Conservation (phyloP, 2,797 vertebrate species). For the Chelmon rostratus region DNA sequence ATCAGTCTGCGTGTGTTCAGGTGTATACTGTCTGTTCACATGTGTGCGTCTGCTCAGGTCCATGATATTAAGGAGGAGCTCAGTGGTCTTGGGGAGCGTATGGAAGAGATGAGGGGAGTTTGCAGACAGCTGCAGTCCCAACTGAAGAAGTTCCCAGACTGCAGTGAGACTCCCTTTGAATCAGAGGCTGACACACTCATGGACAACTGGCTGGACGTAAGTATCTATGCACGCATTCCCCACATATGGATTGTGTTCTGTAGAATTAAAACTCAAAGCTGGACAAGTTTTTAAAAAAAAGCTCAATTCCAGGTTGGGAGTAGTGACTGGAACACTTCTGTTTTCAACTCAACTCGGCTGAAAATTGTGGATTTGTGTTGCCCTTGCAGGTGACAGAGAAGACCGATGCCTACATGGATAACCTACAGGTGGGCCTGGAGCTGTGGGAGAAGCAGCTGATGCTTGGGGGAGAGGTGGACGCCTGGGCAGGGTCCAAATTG, state of each 20-base stretch:
- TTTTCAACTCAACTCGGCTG: too few species aligned
- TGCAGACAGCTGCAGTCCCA: constrained; percentile 93
- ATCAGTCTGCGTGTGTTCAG: too few species aligned
- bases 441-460: constrained; percentile 94
- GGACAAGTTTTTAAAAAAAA: not conserved
- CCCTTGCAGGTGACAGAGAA: constrained; percentile 92
- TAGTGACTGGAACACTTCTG: too few species aligned
- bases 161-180: constrained; percentile 90
- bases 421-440: constrained; percentile 90
- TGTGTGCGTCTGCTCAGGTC: constrained; percentile 81
- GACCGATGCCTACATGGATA: constrained; percentile 90
- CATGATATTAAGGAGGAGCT: constrained; percentile 90
- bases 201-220: constrained; percentile 97
- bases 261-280: not conserved
- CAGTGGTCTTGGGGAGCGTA: constrained; percentile 81
- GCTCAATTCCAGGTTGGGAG: not conserved
- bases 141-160: constrained; percentile 93
- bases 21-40: constrained; percentile 2
- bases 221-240: constrained; percentile 41
- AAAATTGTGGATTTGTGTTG: not conserved
- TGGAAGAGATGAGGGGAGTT: constrained; percentile 91
- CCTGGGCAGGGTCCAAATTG: constrained; percentile 87
- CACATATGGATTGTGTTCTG: not conserved
- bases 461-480: constrained; percentile 86
- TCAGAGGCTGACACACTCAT: constrained; percentile 91